phyloP scores from a whole-genome alignment of 1,140 invertebrate genomes.

The Zaprionus tsacasi region DNA sequence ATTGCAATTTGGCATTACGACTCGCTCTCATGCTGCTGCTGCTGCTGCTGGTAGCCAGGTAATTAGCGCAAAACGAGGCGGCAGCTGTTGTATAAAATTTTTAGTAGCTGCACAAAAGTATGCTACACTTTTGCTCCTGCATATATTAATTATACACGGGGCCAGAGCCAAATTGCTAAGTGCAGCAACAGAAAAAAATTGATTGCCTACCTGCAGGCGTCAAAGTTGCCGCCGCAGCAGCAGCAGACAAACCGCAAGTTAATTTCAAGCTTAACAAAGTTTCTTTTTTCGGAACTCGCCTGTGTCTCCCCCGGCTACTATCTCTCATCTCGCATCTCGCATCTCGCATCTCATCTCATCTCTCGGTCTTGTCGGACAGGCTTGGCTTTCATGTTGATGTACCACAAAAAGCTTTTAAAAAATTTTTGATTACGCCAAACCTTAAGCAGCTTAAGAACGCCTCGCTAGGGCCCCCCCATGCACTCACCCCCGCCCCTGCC shows the following conservation, averaged over 20 bases:
- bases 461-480: neutral
- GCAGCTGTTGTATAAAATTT: constrained; percentile 75
- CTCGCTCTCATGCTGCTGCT: constrained; percentile 25
- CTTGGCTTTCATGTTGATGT: constrained; percentile 67
- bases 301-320: constrained; percentile 2
- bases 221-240: constrained; percentile 60
- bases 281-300: constrained; percentile 42
- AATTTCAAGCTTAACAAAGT: constrained; percentile 82
- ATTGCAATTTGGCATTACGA: constrained; percentile 80
- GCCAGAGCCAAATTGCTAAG: constrained; percentile 62
- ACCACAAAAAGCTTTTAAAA: constrained; percentile 81
- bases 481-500: neutral
- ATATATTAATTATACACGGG: constrained; percentile 72
- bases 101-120: constrained; percentile 62
- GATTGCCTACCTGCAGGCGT: constrained; percentile 79
- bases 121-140: constrained; percentile 48
- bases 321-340: neutral
- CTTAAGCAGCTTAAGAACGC: constrained; percentile 77
- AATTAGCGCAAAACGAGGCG: constrained; percentile 77
- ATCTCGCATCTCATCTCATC: constrained; percentile 25
- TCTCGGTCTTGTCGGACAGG: constrained; percentile 29
- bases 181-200: constrained; percentile 68
- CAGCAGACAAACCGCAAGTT: constrained; percentile 77
- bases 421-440: constrained; percentile 80
- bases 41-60: constrained; percentile 41